Conservation (phyloP, 2,888 invertebrate species). For the Orthosia gothica region DNA sequence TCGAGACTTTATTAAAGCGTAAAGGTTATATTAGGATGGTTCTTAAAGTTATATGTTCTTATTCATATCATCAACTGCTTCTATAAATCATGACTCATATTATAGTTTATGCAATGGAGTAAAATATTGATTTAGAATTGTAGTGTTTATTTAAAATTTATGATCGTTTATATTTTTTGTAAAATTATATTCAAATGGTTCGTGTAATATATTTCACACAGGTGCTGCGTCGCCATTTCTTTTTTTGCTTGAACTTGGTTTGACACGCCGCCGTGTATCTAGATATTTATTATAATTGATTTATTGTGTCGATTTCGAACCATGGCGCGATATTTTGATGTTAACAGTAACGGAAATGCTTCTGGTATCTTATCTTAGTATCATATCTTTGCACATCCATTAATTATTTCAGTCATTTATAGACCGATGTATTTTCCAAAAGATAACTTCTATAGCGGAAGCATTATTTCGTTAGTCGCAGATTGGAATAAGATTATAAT, state of each 20-base stretch:
- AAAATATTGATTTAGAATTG: background rate
- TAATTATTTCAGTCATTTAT: background rate
- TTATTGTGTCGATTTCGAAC: no score
- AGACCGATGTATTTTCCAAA: background rate
- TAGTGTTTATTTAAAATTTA: background rate
- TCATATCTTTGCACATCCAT: background rate
- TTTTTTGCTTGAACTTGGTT: no score
- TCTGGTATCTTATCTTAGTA: conserved; percentile 2
- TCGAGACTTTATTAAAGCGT: conserved; percentile 51
- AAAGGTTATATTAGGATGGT: conserved; percentile 38
- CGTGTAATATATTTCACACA: no score
- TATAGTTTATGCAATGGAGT: background rate
- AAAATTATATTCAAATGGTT: no score
- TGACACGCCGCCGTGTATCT: no score
- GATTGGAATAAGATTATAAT: background rate
- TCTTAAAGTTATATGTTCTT: conserved; percentile 43
- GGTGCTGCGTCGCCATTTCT: no score
- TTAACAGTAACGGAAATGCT: background rate
- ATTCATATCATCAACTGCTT: conserved; percentile 36
- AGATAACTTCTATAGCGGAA: background rate
- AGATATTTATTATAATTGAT: no score
- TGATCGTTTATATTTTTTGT: background rate
- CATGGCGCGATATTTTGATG: background rate
- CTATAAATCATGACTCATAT: conserved; percentile 5
- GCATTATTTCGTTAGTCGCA: background rate